Evolutionary conservation across 2,888 invertebrate genomes (phyloP), one percentile per base, ranked within the genome.

Genomic region (Cistogaster globosa): DNA sequence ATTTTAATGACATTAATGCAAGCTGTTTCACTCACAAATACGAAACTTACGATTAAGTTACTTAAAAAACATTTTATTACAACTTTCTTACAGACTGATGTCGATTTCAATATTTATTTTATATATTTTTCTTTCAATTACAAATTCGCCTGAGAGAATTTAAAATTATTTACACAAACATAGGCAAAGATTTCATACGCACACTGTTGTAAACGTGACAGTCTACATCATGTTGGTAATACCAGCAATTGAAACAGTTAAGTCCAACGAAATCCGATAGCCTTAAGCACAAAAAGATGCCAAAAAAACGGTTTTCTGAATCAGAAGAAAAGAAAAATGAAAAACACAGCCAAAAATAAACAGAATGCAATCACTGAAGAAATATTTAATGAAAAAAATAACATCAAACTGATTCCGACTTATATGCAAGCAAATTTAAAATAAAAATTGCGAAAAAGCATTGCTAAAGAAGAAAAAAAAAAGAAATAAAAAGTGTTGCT

Each of bases 191-290:
- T 5, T 32, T 5, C 32, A 32, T 12, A 48, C 55, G 57, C 57
- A 51, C 38, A 51, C 4, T 65, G 36, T 22, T 38, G 14, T 7
- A 36, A 65, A 72, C 79, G 72, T 65, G 63, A 48, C 71, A 38
- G 55, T 22, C n/a, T 32, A 38, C 38, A 68, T 53, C 18, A n/a
- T 42, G 42, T 42, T 58, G 36, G 36, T 71, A 78, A 72, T 62
- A 48, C 72, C 4, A 63, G 53, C 62, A 72, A 78, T 78, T 82
- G 62, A 82, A 82, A 82, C 32, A 75, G 42, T 69, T 60, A 78
- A 72, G 57, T 62, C 62, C 53, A 62, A 71, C 74, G 69, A 53
- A 83, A 78, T 75, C 74, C 57, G 78, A 68, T 71, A 55, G 79
- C 83, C 78, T 75, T 75, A 79, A 83, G 72, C 62, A 26, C 16